A percentile compares a stretch with the other conserved stretches of the same genome.
Evolutionary conservation across 1,140 invertebrate genomes (phyloP).

Genomic region (Fopius arisanus): DNA sequence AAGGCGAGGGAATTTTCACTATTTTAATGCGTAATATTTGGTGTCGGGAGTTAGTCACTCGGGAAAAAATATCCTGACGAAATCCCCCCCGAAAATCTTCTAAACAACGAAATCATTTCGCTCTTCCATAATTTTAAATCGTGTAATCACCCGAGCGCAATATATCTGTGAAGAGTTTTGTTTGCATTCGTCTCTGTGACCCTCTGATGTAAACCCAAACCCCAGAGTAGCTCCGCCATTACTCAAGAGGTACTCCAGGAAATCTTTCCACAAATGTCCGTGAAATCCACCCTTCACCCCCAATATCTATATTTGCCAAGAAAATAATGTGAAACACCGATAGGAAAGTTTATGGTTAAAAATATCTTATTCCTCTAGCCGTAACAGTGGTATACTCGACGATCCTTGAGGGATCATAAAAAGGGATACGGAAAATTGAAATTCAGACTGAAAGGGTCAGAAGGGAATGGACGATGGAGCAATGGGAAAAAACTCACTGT

Average conservation of each 20-base stretch:
- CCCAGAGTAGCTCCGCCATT: too few relatives aligned
- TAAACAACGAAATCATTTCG: too few relatives aligned
- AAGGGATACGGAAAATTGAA: conserved; percentile 12
- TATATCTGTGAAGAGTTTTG: too few relatives aligned
- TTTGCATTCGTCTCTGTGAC: too few relatives aligned
- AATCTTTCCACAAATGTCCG: background rate
- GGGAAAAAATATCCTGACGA: too few relatives aligned
- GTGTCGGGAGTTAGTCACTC: too few relatives aligned
- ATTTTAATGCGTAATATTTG: too few relatives aligned
- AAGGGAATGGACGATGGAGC: background rate
- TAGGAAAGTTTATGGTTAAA: background rate
- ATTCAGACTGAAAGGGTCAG: background rate
- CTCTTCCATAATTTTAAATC: too few relatives aligned
- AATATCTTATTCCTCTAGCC: background rate
- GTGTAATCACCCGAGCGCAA: too few relatives aligned
- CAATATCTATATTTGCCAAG: background rate
- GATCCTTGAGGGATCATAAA: background rate
- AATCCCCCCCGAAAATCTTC: too few relatives aligned
- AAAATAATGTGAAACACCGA: background rate
- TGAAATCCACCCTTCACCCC: background rate
- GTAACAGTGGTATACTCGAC: background rate
- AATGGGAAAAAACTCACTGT: background rate
- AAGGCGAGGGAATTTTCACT: too few relatives aligned
- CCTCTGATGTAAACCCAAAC: too few relatives aligned
- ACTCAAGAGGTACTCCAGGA: background rate